phyloP scores from a whole-genome alignment of 1,140 invertebrate genomes.

The Carcinoscorpius rotundicauda region DNA sequence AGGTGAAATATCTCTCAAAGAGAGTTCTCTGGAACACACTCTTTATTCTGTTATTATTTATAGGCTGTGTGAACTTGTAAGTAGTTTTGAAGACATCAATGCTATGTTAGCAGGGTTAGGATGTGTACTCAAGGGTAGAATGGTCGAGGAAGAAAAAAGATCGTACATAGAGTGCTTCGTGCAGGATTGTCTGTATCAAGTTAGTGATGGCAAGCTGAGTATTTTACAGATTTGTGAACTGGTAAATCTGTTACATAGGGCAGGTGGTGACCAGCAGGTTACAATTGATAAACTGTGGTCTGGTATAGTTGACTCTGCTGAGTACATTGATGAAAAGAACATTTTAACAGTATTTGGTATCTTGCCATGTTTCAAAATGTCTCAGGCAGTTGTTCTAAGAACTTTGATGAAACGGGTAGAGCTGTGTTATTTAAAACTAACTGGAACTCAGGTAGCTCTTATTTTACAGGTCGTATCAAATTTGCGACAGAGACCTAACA shows the following conservation, averaged over 20 bases:
- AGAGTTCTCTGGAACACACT: slow-evolving; percentile 4
- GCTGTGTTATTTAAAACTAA: slow-evolving; percentile 44
- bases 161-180: slow-evolving; percentile 42
- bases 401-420: slow-evolving; percentile 47
- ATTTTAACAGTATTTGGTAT: slow-evolving; percentile 44
- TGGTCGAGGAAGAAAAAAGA: slow-evolving; percentile 30
- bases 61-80: slow-evolving; percentile 27
- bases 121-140: slow-evolving; percentile 22
- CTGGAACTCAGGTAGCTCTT: slow-evolving; percentile 40
- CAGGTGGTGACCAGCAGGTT: slow-evolving; percentile 29
- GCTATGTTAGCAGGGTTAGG: slow-evolving; percentile 37
- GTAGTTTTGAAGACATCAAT: not conserved
- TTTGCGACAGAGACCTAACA: slow-evolving; percentile 33
- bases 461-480: slow-evolving; percentile 37
- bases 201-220: slow-evolving; percentile 45
- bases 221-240: slow-evolving; percentile 49
- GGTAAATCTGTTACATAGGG: slow-evolving; percentile 33
- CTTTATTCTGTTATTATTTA: slow-evolving; percentile 23
- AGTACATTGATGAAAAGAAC: slow-evolving; percentile 35
- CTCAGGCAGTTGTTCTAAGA: slow-evolving; percentile 45
- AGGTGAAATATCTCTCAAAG: slow-evolving; percentile 29
- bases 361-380: slow-evolving; percentile 44
- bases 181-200: slow-evolving; percentile 46
- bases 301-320: slow-evolving; percentile 39
- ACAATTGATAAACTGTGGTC: slow-evolving; percentile 52